Conservation (phyloP, 2,797 vertebrate genomes). For the Halcyon badia region DNA sequence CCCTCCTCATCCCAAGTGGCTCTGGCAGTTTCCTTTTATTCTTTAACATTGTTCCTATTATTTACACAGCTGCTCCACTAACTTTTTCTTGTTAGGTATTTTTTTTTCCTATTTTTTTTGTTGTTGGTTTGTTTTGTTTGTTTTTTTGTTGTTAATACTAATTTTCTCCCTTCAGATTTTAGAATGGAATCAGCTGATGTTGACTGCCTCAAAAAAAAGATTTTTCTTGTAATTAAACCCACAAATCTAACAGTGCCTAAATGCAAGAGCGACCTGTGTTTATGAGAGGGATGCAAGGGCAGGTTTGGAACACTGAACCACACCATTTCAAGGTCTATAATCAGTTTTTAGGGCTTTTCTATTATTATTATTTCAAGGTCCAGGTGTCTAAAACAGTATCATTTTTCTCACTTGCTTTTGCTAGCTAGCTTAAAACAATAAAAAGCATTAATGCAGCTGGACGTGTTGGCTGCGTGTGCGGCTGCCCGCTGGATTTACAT, state of each 20-base stretch:
- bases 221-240: conserved; percentile 63
- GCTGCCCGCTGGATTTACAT: conserved; percentile 32
- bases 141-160: conserved; percentile 37
- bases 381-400: conserved; percentile 20
- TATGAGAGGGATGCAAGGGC: background rate
- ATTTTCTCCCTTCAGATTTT: conserved; percentile 61
- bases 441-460: conserved; percentile 17
- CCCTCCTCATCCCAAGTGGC: conserved; percentile 52
- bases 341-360: background rate
- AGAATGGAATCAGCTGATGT: conserved; percentile 59
- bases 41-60: conserved; percentile 61
- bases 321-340: background rate
- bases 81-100: conserved; percentile 49
- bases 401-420: conserved; percentile 20
- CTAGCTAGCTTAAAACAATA: background rate
- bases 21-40: conserved; percentile 67
- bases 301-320: conserved; percentile 62
- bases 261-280: conserved; percentile 24
- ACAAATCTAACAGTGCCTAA: conserved; percentile 57
- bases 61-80: conserved; percentile 77
- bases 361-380: conserved; percentile 21
- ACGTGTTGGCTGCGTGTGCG: background rate
- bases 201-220: conserved; percentile 11
- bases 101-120: conserved; percentile 56
- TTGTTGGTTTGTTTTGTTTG: background rate